These are phyloP conservation scores for Oriolus oriolus DNA, from an alignment of 2,113 vertebrate species.

Conservation along the genomic window DNA sequence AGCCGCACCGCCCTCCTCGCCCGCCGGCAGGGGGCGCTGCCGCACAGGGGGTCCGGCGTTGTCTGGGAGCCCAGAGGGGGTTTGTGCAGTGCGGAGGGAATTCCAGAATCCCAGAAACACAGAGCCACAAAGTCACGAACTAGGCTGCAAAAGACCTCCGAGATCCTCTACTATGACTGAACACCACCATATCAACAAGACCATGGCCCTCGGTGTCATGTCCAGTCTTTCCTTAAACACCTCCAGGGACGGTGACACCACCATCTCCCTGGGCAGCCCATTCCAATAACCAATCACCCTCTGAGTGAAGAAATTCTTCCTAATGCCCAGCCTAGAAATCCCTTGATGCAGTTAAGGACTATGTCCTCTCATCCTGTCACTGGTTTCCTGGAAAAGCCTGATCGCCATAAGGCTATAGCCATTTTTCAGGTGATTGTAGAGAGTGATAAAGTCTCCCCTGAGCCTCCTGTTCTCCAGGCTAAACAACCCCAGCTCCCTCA, in stretches of 20 bases:
- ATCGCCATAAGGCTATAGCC: too few relatives aligned
- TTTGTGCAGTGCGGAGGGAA: accelerated
- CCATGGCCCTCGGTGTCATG: neutral
- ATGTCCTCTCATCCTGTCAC: neutral
- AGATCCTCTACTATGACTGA: neutral
- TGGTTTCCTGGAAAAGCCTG: neutral
- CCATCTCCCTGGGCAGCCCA: neutral
- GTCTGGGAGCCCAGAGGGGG: accelerated
- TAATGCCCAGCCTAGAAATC: neutral
- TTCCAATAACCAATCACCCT: neutral
- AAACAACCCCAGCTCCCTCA: neutral
- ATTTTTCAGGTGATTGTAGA: accelerated
- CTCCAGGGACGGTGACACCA: neutral
- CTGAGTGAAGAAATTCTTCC: neutral
- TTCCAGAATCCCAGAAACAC: neutral
- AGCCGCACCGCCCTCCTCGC: neutral
- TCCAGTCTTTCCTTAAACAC: neutral
- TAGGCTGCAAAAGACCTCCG: neutral
- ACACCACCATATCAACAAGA: neutral
- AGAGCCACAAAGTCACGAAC: neutral
- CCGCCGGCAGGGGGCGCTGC: neutral
- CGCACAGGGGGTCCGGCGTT: neutral
- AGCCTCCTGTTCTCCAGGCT: too few relatives aligned
- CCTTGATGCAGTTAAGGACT: neutral
- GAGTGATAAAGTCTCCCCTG: too few relatives aligned